These are phyloP conservation scores for Ascaphus truei DNA, from an alignment of 2,113 vertebrate genomes.

Conservation along the genomic window DNA sequence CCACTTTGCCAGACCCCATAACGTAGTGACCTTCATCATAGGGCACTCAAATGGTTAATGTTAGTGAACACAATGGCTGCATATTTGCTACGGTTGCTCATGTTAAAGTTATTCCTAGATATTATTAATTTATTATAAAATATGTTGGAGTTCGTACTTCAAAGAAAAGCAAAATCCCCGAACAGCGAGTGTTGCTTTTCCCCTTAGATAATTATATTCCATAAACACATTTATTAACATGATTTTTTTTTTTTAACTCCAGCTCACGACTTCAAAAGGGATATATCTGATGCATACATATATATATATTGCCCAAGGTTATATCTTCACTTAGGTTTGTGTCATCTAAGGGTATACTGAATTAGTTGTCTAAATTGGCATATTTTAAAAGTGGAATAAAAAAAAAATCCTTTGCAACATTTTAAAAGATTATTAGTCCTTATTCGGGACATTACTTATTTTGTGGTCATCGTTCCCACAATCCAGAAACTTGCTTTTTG, in stretches of 20 bases:
- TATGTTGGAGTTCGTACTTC: not conserved
- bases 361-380: not conserved
- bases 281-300: not conserved
- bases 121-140: not conserved
- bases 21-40: too few relatives aligned
- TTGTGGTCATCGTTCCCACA: not conserved
- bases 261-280: not conserved
- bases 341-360: not conserved
- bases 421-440: too few relatives aligned
- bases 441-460: not conserved
- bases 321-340: not conserved
- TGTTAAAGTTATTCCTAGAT: too few relatives aligned
- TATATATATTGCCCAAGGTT: not conserved
- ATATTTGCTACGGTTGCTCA: too few relatives aligned
- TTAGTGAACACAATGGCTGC: too few relatives aligned
- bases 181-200: not conserved
- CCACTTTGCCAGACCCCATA: too few relatives aligned
- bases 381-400: not conserved
- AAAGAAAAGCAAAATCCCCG: not conserved
- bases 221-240: not conserved
- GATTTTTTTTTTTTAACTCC: not conserved
- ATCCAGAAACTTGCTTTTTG: slow-evolving; percentile 13
- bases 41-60: too few relatives aligned
- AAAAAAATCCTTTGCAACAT: too few relatives aligned
- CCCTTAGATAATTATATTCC: not conserved